Base-by-base conservation (phyloP, 2,888 invertebrate species). In the Piscicola geometra region DNA sequence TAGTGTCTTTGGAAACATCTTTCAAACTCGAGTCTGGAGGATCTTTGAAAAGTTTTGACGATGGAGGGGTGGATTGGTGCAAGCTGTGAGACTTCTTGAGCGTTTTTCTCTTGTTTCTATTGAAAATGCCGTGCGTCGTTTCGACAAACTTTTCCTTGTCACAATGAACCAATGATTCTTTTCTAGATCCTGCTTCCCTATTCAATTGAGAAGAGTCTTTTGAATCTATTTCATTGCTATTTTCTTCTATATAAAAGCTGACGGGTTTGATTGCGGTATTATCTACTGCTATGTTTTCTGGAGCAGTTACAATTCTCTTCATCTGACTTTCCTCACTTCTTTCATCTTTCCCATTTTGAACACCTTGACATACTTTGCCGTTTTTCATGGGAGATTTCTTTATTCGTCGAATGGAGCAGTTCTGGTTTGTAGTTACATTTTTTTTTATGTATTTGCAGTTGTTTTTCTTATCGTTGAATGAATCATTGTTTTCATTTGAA, bases 221-320 rank as follows among this genome's bases (percentile, higher is more conserved):
- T 15, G 32, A 25, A 15, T 74, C 33, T 28, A 25, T 74, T n/a
- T 64, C 70, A 64, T 28, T 64, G 36, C 60, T 66, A 18, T 47
- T n/a, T 18, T 56, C 50, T 72, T 32, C 72, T 30, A 47, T 5
- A 25, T 30, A 32, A 41, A 36, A 47, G 18, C 32, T 30, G 15
- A 28, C 32, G 25, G 56, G 47, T 15, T 50, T 52, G 18, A 18
- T 36, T 35, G 60, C 56, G 1, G 18, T 35, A n/a, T n/a, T n/a
- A 21, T 56, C 32, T 1, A 28, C 2, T n/a, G 21, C 30, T 25
- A 18, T 56, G 15, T 21, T 50, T 12, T 52, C 35, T 36, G 56
- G 68, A 3, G 50, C 75, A 0, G 56, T 70, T 70, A 52, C 70
- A n/a, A 69, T 47, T 28, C 69, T 47, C 36, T 69, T 75, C 52